phyloP scores from a whole-genome alignment of 2,888 invertebrate genomes.

The Cecidostiba fungosa region DNA sequence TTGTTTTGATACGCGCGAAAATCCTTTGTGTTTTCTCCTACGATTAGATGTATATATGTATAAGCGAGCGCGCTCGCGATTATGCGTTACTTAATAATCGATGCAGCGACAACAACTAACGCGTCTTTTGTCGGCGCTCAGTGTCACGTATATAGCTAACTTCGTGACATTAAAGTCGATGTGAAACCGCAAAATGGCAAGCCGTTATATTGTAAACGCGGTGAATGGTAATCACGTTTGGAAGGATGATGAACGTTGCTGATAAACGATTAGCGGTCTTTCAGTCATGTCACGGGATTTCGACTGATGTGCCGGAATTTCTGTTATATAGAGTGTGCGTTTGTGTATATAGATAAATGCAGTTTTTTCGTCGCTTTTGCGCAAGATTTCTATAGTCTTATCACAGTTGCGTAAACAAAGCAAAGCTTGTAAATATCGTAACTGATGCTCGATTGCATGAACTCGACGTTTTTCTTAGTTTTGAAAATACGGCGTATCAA shows the following conservation, averaged over 20 bases:
- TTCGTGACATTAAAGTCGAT: not conserved
- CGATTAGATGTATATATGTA: not conserved
- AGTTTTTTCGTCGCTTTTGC: too few species aligned
- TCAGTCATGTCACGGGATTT: not conserved
- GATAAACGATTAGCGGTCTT: not conserved
- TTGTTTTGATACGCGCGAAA: not conserved
- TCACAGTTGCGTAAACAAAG: too few species aligned
- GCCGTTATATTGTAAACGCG: not conserved
- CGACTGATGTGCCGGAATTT: not conserved
- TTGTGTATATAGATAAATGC: too few species aligned
- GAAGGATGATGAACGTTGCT: not conserved
- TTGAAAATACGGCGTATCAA: not conserved
- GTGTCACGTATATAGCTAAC: not conserved
- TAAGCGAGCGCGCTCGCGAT: not conserved
- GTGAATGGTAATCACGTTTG: not conserved
- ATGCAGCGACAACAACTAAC: not conserved
- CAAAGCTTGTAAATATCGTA: too few species aligned
- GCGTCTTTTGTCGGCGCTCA: not conserved
- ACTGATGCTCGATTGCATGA: not conserved
- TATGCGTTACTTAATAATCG: not conserved
- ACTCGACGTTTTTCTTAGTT: not conserved
- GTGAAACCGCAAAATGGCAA: not conserved
- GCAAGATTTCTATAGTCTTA: too few species aligned
- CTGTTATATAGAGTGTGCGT: not conserved
- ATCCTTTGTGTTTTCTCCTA: not conserved